Evolutionary conservation across 2,888 invertebrate genomes (phyloP).

Genomic region (Leucania comma): DNA sequence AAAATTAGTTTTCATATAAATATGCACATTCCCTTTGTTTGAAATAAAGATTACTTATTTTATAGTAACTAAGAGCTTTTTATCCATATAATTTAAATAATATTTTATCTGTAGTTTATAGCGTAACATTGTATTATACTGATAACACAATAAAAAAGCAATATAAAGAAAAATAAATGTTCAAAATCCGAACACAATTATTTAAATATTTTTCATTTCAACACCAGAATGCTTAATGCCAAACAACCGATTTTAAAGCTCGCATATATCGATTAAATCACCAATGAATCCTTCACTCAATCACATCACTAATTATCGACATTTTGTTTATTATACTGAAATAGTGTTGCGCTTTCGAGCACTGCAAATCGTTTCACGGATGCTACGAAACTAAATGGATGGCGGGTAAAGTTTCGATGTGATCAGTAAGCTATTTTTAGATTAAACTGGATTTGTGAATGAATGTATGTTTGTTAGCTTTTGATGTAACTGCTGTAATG

Average conservation of each 20-base stretch:
- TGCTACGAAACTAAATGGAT: slow-evolving; percentile 65
- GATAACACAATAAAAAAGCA: neutral
- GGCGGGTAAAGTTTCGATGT: slow-evolving; percentile 59
- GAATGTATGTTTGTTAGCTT: slow-evolving; percentile 63
- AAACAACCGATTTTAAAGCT: slow-evolving; percentile 29
- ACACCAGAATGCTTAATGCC: slow-evolving; percentile 7
- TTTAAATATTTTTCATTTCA: slow-evolving; percentile 1
- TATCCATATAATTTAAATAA: neutral
- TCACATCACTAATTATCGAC: slow-evolving; percentile 53
- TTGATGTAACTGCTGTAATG: slow-evolving; percentile 54
- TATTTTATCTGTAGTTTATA: neutral
- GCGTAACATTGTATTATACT: neutral
- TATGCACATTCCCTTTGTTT: neutral
- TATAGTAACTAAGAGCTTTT: neutral
- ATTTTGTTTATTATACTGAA: slow-evolving; percentile 34
- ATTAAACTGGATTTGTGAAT: slow-evolving; percentile 63
- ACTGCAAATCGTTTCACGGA: slow-evolving; percentile 59
- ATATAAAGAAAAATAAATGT: neutral
- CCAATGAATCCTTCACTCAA: slow-evolving; percentile 40
- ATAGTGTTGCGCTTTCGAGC: slow-evolving; percentile 41
- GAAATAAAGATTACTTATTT: neutral
- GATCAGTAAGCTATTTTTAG: slow-evolving; percentile 68
- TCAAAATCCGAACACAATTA: neutral
- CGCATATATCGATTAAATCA: slow-evolving; percentile 35
- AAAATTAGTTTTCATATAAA: neutral